Conservation (phyloP, 2,888 invertebrate species). For the Chydorus sphaericus region DNA sequence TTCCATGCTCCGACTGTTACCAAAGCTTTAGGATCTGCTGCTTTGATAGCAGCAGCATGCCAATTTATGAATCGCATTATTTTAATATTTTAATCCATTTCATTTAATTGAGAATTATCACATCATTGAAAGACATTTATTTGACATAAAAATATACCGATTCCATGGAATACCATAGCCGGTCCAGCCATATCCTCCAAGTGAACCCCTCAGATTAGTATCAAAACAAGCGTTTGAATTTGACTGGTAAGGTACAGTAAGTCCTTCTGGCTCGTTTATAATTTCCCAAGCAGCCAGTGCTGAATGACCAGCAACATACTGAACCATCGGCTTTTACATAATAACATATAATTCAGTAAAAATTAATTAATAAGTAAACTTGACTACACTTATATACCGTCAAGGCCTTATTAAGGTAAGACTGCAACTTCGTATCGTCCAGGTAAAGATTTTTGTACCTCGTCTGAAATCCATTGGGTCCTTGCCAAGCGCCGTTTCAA, state of each 20-base stretch:
- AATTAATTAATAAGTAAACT: too few species aligned
- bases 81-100: too few species aligned
- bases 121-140: too few species aligned
- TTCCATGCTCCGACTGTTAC: too few species aligned
- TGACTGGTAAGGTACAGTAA: conserved; percentile 17
- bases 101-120: too few species aligned
- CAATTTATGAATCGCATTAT: too few species aligned
- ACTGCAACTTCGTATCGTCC: conserved; percentile 22
- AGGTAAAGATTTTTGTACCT: conserved; percentile 21
- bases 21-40: too few species aligned
- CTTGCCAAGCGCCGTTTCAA: conserved; percentile 25
- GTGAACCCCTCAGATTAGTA: conserved; percentile 19
- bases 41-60: too few species aligned
- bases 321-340: conserved; percentile 20
- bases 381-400: too few species aligned
- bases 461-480: too few species aligned
- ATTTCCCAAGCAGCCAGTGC: conserved; percentile 24
- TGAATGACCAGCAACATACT: conserved; percentile 20
- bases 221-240: conserved; percentile 22
- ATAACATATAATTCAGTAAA: too few species aligned
- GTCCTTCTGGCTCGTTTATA: conserved; percentile 24
- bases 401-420: conserved; percentile 23
- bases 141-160: conserved; percentile 7
- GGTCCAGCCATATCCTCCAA: too few species aligned
- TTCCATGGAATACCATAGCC: conserved; percentile 18